Base-by-base conservation (phyloP, 2,797 vertebrate species). In the Melanotaenia maccullochi region DNA sequence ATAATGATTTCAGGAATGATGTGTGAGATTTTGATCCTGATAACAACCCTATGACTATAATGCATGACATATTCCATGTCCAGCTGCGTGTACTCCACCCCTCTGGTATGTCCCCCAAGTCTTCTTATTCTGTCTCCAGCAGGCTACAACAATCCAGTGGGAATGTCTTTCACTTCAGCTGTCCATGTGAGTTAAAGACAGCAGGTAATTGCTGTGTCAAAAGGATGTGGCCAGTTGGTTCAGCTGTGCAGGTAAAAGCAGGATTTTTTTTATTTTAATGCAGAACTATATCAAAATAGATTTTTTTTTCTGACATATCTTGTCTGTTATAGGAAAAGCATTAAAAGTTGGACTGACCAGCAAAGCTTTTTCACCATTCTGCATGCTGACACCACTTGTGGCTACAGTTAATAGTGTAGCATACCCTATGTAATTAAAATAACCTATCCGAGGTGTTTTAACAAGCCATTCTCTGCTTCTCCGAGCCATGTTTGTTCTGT, bases 361-460 rank as follows among this genome's bases (percentile, higher is more conserved):
- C 58, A 56, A 9, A 13, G 56, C 60, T 47, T 18, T 80, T 83
- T 83, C 81, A 79, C 52, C 20, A 24, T 16, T 13, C 57, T 25
- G 25, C 70, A 63, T 18, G 16, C 56, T 3, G 22, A 73, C 75
- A 55, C 70, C 61, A 77, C 58, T 75, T 59, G 56, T 71, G 35
- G 54, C 60, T 71, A 35, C 12, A 60, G 75, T 49, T 83, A 68
- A 79, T 56, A 65, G 66, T 56, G 75, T 57, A 65, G 38, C 64
- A 5, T 49, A 60, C 28, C 30, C 68, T 47, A 49, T 75, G 83
- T 89, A 91, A 92, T 91, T 92, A 92, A 92, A 90, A 88, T 73
- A 90, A 85, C 52, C 73, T 65, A 66, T 52, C 20, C 51, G 16
- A 85, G 79, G 83, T 90, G 85, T 89, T 80, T 87, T 25, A 85